phyloP scores from a whole-genome alignment of 2,797 vertebrate genomes.

The Pseudotriccus pelzelni region DNA sequence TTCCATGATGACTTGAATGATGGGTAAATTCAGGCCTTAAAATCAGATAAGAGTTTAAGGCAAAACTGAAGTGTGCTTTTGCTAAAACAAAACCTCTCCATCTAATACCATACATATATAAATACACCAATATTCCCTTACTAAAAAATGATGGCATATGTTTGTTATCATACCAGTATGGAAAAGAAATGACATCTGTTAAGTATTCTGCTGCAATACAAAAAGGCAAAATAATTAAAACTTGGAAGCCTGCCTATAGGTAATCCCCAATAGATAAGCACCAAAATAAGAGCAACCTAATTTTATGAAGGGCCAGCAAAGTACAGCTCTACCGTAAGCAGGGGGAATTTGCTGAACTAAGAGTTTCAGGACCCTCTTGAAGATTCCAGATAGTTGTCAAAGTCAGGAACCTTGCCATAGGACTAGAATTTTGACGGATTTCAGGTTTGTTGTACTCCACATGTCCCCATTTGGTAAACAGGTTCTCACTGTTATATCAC shows the following conservation, averaged over 20 bases:
- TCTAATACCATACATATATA: not conserved
- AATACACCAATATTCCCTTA: not conserved
- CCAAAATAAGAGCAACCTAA: not conserved
- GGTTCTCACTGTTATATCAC: not conserved
- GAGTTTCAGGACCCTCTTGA: not conserved
- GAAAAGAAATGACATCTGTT: conserved; percentile 39
- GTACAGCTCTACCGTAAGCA: not conserved
- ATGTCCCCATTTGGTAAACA: not conserved
- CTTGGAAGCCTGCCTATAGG: not conserved
- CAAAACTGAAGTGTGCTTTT: not conserved
- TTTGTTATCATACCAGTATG: not conserved
- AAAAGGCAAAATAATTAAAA: conserved; percentile 3
- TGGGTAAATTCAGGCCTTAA: conserved; percentile 11
- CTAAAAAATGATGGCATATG: not conserved
- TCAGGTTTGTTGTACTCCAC: not conserved
- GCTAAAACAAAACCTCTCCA: not conserved
- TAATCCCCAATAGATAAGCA: not conserved
- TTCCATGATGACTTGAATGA: conserved; percentile 44
- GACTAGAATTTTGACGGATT: not conserved
- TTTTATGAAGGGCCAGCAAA: not conserved
- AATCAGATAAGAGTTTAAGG: conserved; percentile 12
- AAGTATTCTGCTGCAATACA: not conserved
- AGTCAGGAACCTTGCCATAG: not conserved
- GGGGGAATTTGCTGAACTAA: not conserved
- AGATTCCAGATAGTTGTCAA: not conserved